Base-by-base conservation (phyloP, 1,140 invertebrate species). In the Mercenaria mercenaria region DNA sequence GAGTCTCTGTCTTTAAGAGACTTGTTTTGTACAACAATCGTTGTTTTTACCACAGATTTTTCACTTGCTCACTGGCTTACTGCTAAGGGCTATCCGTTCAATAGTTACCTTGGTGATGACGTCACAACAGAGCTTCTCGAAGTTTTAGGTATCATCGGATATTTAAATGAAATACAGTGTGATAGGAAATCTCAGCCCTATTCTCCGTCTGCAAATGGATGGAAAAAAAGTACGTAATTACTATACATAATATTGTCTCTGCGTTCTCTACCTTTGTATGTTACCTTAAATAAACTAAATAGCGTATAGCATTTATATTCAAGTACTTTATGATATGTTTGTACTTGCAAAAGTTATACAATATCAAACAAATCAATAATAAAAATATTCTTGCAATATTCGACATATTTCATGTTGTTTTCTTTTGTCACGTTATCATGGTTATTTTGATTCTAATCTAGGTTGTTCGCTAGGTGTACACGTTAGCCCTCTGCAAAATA, bases 81-180 rank as follows among this genome's bases (percentile, higher is more conserved):
- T 41, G 32, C 4, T 1, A 59, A 56, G 20, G 52, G 56, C 23
- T 81, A 81, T 39, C 6, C 6, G 2, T n/a, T 18, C 32, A 26
- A 43, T 0, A 37, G 18, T 61, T 34, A 34, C 15, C 56, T 81
- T 20, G 52, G 52, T 37, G 32, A 39, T 39, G 52, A 61, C 11
- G 52, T 81, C 13, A 61, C 79, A 39, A 34, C 50, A 4, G 79
- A 81, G 50, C 56, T 81, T 11, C 32, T 81, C 3, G 79, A 81
- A 41, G 29, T 81, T 15, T 39, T 81, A 11, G 52, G 43, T 37
- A 39, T 81, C 1, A 10, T 37, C 37, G 52, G 79, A 32, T 81
- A 32, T 39, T 13, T 81, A 13, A 20, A 15, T 6, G 26, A 50
- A 0, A 13, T 6, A 39, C 8, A 39, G 20, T 81, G 79, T 64